Base-by-base conservation (phyloP, 2,113 vertebrate species). In the Podarcis raffonei region DNA sequence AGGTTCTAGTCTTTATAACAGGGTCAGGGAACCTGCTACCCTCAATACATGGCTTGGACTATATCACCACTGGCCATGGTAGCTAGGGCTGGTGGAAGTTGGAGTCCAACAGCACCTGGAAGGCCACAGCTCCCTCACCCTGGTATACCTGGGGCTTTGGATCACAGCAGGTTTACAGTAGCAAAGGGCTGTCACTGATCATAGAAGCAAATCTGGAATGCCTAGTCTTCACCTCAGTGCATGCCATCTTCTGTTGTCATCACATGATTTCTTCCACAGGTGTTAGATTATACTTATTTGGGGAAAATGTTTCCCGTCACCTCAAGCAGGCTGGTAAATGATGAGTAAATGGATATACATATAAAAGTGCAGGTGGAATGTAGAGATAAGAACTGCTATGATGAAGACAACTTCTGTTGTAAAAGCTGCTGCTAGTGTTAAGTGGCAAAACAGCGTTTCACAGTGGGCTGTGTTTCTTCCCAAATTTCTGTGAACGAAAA, bases 391-490 rank as follows among this genome's bases (percentile, higher is more conserved):
- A 90, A 88, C 42, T 84, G 83, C 79, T 93, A 83, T 78, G 71
- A 89, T 94, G 91, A 93, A 92, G 81, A 53, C 13, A 72, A 48
- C 57, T 1, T 92, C 48, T 78, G 87, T 91, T 93, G 87, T 35
- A 77, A 87, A 84, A 89, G 81, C 32, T 35, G 75, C 75, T 92
- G 91, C 91, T 93, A 90, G 81, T 88, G 87, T 68, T 80, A 84
- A 91, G 87, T 62, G 84, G 62, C 84, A 88, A 62, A 91, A 59
- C 77, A 88, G 91, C 91, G 93, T 84, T 94, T 90, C 90, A 69
- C 90, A 93, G 77, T 81, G 87, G n/a, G n/a, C n/a, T 57, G 74
- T 59, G 23, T 62, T 81, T 22, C 12, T 3, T 23, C 85, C 23
- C 48, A 57, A 27, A 74, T 94, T 91, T 91, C 84, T 6, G 1